Evolutionary conservation across 2,113 vertebrate genomes (phyloP).

Genomic region (Phylloscopus trochiloides): DNA sequence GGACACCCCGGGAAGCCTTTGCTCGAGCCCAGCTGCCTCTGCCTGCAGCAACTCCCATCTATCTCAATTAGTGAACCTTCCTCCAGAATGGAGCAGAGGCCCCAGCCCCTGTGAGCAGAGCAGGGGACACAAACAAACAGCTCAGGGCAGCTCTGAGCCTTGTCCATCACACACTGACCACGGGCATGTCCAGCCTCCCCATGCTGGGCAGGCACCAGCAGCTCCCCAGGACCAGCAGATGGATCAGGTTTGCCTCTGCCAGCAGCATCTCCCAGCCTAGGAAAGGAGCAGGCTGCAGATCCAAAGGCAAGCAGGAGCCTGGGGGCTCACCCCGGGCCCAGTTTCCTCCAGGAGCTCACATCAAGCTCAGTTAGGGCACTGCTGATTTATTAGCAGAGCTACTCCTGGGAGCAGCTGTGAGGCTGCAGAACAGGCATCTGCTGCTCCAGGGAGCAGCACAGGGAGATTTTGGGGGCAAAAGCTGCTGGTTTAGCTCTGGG

Average conservation of each 20-base stretch:
- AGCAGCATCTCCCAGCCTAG: not conserved
- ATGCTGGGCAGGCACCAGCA: accelerated
- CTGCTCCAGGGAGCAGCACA: not conserved
- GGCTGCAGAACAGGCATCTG: not conserved
- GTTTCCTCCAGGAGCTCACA: not conserved
- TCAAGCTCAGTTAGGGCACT: not conserved
- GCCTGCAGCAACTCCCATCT: not conserved
- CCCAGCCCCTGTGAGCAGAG: not conserved
- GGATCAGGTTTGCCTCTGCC: not conserved
- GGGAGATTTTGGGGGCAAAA: not conserved
- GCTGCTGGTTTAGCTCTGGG: not conserved
- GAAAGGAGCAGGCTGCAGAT: accelerated
- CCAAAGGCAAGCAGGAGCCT: not conserved
- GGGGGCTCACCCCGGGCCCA: not conserved
- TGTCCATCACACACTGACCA: not conserved
- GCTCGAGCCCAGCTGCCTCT: not conserved
- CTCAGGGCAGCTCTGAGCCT: not conserved
- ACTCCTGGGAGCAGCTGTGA: not conserved
- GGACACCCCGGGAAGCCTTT: not conserved
- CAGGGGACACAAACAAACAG: not conserved
- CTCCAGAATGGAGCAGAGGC: not conserved
- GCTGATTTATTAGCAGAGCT: not conserved
- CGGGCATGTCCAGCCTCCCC: not conserved
- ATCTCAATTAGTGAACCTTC: not conserved
- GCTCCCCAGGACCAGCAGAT: not conserved